A percentile compares a stretch with the other conserved stretches of the same genome.
phyloP scores from a whole-genome alignment of 2,888 invertebrate genomes.

The Drosophila koepferae region DNA sequence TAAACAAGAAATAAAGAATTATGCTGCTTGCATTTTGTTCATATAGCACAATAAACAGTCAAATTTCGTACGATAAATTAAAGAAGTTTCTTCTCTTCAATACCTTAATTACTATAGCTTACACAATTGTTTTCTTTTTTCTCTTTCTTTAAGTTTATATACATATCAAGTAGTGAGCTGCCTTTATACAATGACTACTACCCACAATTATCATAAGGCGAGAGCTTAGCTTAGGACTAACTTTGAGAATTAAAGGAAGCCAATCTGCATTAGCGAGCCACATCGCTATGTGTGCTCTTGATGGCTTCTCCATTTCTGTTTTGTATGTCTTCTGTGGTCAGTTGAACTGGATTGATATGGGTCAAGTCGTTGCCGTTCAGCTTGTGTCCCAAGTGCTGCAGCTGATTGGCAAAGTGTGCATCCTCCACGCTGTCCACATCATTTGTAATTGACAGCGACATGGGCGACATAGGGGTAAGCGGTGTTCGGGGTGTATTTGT shows the following conservation, averaged over 20 bases:
- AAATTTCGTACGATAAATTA: conserved; percentile 51
- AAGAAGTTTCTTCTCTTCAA: conserved; percentile 37
- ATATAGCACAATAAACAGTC: conserved; percentile 46
- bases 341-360: conserved; percentile 51
- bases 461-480: conserved; percentile 60
- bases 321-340: conserved; percentile 61
- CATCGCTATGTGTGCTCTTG: conserved; percentile 28
- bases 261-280: conserved; percentile 26
- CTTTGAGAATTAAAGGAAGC: conserved; percentile 20
- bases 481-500: conserved; percentile 59
- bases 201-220: conserved; percentile 31
- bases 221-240: conserved; percentile 40
- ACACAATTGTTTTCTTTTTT: conserved; percentile 16
- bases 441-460: conserved; percentile 58
- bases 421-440: conserved; percentile 68
- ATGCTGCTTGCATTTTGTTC: conserved; percentile 36
- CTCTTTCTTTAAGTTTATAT: conserved; percentile 34
- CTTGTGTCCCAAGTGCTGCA: conserved; percentile 72
- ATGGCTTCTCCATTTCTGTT: conserved; percentile 60
- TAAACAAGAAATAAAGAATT: conserved; percentile 37
- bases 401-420: conserved; percentile 69
- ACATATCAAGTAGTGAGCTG: conserved; percentile 60
- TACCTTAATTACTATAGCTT: conserved; percentile 57
- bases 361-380: conserved; percentile 66
- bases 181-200: conserved; percentile 20